These are phyloP conservation scores for Pollimyrus isidori DNA, from an alignment of 2,113 vertebrate species.

Conservation along the genomic window DNA sequence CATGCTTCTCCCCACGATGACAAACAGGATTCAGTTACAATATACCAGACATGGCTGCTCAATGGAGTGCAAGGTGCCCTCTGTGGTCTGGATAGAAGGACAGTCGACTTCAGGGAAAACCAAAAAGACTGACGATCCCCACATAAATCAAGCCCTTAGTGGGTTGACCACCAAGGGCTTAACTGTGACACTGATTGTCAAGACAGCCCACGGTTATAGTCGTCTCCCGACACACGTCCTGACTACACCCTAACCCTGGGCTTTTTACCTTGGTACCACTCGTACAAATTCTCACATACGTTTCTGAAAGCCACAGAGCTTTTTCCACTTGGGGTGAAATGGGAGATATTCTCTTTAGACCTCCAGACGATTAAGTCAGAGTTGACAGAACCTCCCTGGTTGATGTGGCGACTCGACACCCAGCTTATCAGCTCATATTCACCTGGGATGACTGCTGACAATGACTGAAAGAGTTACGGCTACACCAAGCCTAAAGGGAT, in stretches of 20 bases:
- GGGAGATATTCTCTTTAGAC: background rate
- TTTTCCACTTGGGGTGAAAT: background rate
- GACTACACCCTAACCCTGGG: background rate
- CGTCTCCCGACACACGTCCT: background rate
- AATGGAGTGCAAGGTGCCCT: background rate
- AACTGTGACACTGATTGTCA: too few species aligned
- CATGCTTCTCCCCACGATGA: background rate
- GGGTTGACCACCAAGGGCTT: too few species aligned
- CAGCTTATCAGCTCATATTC: background rate
- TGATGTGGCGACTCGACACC: background rate
- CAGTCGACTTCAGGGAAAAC: background rate
- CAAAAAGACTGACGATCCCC: background rate
- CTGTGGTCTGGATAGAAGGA: background rate
- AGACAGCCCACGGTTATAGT: background rate
- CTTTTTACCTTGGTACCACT: background rate
- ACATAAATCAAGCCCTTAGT: background rate
- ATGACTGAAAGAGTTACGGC: background rate
- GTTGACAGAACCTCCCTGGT: background rate
- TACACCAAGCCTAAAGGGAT: background rate
- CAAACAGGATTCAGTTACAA: background rate
- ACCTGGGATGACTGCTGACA: background rate
- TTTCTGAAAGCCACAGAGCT: background rate
- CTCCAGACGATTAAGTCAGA: background rate
- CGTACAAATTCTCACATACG: background rate
- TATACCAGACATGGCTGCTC: background rate